Evolutionary conservation across 2,797 vertebrate genomes (phyloP).

Genomic region (Halcyon badia): DNA sequence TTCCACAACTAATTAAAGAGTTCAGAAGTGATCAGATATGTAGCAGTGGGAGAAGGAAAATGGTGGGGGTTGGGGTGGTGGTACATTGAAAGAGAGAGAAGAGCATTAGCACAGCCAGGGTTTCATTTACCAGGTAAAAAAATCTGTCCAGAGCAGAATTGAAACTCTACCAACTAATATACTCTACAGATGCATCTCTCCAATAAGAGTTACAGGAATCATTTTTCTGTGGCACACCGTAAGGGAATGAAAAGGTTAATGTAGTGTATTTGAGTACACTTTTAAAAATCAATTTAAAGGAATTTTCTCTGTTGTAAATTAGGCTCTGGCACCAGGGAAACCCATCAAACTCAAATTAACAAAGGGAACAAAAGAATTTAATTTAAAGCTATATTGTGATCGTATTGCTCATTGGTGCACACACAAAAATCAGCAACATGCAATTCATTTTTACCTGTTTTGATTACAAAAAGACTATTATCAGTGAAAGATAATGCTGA

Average conservation of each 20-base stretch:
- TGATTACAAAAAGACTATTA: conserved; percentile 57
- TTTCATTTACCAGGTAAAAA: background rate
- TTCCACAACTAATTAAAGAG: background rate
- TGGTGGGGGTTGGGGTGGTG: background rate
- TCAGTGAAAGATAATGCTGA: conserved; percentile 26
- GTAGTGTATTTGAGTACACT: background rate
- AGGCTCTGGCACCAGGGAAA: conserved; percentile 32
- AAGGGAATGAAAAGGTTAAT: conserved; percentile 51
- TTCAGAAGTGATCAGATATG: background rate
- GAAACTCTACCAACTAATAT: conserved; percentile 21
- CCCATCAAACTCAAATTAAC: conserved; percentile 53
- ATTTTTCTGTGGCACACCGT: conserved; percentile 23
- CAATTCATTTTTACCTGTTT: conserved; percentile 32
- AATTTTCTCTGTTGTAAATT: conserved; percentile 49
- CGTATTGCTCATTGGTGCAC: conserved; percentile 12
- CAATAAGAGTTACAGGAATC: conserved; percentile 1
- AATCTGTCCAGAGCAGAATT: background rate
- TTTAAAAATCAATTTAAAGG: conserved; percentile 69
- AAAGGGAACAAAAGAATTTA: conserved; percentile 65
- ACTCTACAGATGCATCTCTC: background rate
- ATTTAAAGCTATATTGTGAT: conserved; percentile 25
- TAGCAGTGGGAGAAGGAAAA: background rate
- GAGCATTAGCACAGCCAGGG: background rate
- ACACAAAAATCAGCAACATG: background rate
- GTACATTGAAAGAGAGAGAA: background rate